These are phyloP conservation scores for Eristalis pertinax DNA, from an alignment of 2,888 invertebrate species.

Conservation along the genomic window DNA sequence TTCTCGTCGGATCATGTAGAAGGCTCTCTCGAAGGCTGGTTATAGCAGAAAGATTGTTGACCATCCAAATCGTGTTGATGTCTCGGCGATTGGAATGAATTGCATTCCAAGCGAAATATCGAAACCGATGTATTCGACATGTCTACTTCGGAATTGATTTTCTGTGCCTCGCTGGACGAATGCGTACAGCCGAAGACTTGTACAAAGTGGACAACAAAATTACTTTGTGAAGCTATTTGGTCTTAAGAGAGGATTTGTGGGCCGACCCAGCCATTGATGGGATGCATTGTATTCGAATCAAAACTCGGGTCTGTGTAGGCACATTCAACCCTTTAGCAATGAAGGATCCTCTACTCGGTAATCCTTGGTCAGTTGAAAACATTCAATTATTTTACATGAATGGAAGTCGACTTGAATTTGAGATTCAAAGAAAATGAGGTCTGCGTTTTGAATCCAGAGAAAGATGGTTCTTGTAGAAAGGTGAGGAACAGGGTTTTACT, in stretches of 20 bases:
- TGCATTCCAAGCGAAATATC: slow-evolving; percentile 1
- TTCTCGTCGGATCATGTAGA: too few species aligned
- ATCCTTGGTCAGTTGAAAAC: not conserved
- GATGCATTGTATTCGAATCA: not conserved
- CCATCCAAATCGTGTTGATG: too few species aligned
- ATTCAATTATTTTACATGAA: not conserved
- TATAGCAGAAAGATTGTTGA: too few species aligned
- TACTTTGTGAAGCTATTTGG: not conserved
- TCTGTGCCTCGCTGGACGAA: not conserved
- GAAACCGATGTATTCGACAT: slow-evolving; percentile 1
- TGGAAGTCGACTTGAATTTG: not conserved
- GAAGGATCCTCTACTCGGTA: not conserved
- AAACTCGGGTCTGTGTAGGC: not conserved
- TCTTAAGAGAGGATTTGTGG: not conserved
- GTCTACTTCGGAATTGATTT: too few species aligned
- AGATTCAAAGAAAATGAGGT: not conserved
- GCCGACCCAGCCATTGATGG: too few species aligned
- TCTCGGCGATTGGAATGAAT: not conserved
- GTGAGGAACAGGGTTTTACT: not conserved
- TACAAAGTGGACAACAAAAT: not conserved
- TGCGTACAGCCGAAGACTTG: not conserved
- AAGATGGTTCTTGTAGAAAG: not conserved
- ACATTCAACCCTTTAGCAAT: not conserved
- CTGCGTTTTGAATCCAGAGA: not conserved
- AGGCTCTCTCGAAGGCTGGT: too few species aligned